phyloP scores from a whole-genome alignment of 2,888 invertebrate species.

The Amphipyra berbera region DNA sequence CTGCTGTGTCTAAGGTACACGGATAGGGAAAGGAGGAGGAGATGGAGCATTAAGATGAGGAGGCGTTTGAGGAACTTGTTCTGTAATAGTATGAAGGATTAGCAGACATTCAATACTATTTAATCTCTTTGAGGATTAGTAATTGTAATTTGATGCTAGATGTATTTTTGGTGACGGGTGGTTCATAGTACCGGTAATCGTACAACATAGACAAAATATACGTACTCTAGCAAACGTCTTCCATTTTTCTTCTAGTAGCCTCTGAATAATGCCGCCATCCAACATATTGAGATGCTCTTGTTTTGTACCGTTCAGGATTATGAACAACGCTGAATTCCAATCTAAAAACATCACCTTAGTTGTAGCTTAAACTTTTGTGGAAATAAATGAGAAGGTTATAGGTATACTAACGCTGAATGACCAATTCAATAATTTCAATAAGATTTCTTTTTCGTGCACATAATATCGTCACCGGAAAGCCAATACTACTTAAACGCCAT shows the following conservation, averaged over 20 bases:
- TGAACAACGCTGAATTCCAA: constrained; percentile 99
- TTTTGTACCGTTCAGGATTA: constrained; percentile 98
- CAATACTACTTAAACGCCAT: too few relatives aligned
- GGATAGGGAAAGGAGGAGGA: constrained; percentile 96
- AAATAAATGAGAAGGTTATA: too few relatives aligned
- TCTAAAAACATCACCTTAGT: constrained; percentile 89
- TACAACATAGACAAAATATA: not conserved
- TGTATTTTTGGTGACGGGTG: too few relatives aligned
- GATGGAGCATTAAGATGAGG: constrained; percentile 95
- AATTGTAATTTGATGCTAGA: not conserved
- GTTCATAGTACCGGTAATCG: too few relatives aligned
- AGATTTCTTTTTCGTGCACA: too few relatives aligned
- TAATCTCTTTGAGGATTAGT: too few relatives aligned
- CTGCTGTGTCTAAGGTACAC: constrained; percentile 95
- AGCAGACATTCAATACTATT: too few relatives aligned
- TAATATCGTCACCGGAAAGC: too few relatives aligned
- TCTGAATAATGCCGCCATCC: constrained; percentile 99
- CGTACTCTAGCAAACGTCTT: constrained; percentile 98
- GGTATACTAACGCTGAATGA: too few relatives aligned
- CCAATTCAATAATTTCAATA: too few relatives aligned
- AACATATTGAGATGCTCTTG: constrained; percentile 99
- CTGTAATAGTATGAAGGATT: constrained; percentile 83
- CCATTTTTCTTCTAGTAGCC: constrained; percentile 99
- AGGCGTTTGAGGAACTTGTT: constrained; percentile 98
- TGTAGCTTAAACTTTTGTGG: not conserved